Conservation (phyloP, 1,140 invertebrate species). For the Bombus cullumanus region DNA sequence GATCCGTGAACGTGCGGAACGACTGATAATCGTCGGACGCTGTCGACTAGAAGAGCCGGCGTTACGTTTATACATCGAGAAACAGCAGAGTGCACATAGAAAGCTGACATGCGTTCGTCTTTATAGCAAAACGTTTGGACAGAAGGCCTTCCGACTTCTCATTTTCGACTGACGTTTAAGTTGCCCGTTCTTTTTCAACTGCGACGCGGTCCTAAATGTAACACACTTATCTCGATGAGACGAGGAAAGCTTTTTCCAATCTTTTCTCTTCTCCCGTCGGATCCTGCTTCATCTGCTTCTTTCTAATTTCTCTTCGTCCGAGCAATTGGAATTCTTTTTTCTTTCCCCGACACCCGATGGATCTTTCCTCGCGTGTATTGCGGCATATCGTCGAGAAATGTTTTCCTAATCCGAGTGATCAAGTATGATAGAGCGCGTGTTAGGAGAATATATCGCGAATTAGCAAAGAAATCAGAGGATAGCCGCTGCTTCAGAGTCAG, state of each 20-base stretch:
- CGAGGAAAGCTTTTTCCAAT: slow-evolving; percentile 15
- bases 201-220: slow-evolving; percentile 26
- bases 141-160: slow-evolving; percentile 44
- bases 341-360: neutral
- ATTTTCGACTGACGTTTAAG: slow-evolving; percentile 1
- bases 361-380: neutral
- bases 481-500: slow-evolving; percentile 18
- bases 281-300: neutral
- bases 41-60: slow-evolving; percentile 19
- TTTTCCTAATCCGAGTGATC: neutral
- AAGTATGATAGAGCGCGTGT: slow-evolving; percentile 39
- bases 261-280: neutral
- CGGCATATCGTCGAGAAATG: neutral
- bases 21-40: neutral
- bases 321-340: neutral
- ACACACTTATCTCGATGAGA: neutral
- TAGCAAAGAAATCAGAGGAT: slow-evolving; percentile 39
- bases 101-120: slow-evolving; percentile 44
- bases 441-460: slow-evolving; percentile 27
- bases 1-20: neutral
- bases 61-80: slow-evolving; percentile 28
- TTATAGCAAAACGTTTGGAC: neutral
- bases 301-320: neutral
- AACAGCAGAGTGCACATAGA: slow-evolving; percentile 38
- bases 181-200: neutral